Base-by-base conservation (phyloP, 2,888 invertebrate genomes). In the Sylvicola cinctus region DNA sequence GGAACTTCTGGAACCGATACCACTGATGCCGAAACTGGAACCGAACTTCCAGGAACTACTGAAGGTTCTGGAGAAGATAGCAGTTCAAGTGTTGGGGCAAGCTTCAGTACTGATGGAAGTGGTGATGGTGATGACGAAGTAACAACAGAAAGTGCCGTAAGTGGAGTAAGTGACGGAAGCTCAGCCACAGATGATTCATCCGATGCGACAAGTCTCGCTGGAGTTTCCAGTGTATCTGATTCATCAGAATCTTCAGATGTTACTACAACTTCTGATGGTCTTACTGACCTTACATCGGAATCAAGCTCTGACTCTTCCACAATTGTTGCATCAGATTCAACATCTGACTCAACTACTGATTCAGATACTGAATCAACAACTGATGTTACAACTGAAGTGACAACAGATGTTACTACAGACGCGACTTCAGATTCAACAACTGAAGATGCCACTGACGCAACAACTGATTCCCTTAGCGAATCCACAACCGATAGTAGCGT, bases 1-100 rank as follows among this genome's bases (percentile, higher is more conserved):
- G n/a, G n/a, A n/a, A n/a, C n/a, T n/a, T n/a, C n/a, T n/a, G n/a
- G n/a, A n/a, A n/a, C n/a, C 12, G 65, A 65, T 39, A 51, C 58
- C n/a, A 53, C 62, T 4, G 49, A 43, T 3, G 37, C 44, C 13
- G 44, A 47, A 13, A 29, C 37, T 15, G 45, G 49, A 13, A 36
- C 35, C n/a, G 31, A 31, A 15, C n/a, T 20, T 12, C 8, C 10
- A 29, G 26, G 34, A 10, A 34, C 37, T 15, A 16, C 32, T 7
- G 42, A 43, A 34, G 46, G 44, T 2, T 50, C 51, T 1, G 53
- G 52, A 8, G 46, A 46, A 31, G 35, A 33, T 10, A 45, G 40
- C 15, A 36, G 31, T 30, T 6, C 12, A 27, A 25, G 8, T 13
- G 32, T 12, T 17, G 6, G 16, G 13, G 25, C 13, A 3, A 30